These are phyloP conservation scores for Sepiola atlantica DNA, from an alignment of 2,888 invertebrate species.

Conservation along the genomic window DNA sequence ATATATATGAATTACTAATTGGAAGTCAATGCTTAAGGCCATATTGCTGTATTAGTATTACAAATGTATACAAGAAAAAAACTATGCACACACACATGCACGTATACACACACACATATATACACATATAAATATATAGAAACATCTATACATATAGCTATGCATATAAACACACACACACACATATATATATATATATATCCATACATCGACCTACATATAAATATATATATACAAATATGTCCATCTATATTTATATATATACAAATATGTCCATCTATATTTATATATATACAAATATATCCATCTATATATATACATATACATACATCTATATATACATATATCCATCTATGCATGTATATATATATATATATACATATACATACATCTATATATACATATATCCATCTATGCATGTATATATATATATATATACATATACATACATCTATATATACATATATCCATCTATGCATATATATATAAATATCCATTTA, in stretches of 20 bases:
- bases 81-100: not conserved
- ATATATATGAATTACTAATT: too few relatives aligned
- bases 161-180: not conserved
- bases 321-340: not conserved
- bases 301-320: not conserved
- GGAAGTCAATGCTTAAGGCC: too few relatives aligned
- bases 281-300: not conserved
- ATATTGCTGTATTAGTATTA: too few relatives aligned
- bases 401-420: not conserved
- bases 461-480: not conserved
- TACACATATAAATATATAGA: not conserved
- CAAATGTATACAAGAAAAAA: too few relatives aligned
- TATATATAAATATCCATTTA: not conserved
- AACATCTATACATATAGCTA: too few relatives aligned
- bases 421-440: constrained; percentile 4
- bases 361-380: constrained; percentile 1
- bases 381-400: not conserved
- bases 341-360: not conserved
- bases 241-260: not conserved
- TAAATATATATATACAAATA: not conserved
- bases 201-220: not conserved
- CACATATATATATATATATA: not conserved
- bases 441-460: not conserved
- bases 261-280: not conserved
- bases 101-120: not conserved